A percentile compares a stretch with the other conserved stretches of the same genome.
These are phyloP conservation scores for Magallana angulata DNA, from an alignment of 1,140 invertebrate genomes.

Conservation along the genomic window DNA sequence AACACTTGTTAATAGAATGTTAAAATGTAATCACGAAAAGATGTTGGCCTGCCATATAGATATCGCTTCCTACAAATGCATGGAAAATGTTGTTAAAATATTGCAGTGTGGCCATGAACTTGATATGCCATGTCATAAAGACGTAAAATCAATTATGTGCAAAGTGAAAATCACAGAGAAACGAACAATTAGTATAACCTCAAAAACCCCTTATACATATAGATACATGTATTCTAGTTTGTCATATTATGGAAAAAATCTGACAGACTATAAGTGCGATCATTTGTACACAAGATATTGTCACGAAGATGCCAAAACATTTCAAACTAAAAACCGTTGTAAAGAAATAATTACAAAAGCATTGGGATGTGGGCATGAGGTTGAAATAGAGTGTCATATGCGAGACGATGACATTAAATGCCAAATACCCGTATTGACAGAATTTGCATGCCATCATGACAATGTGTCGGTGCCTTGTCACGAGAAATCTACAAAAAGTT, in stretches of 20 bases:
- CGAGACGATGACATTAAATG: not conserved
- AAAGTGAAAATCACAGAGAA: constrained; percentile 63
- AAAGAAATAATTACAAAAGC: not conserved
- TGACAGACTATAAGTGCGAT: constrained; percentile 82
- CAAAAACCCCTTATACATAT: constrained; percentile 69
- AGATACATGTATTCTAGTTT: constrained; percentile 32
- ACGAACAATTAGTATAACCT: constrained; percentile 70
- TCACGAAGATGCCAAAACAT: not conserved
- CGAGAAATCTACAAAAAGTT: not conserved
- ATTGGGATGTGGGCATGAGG: constrained; percentile 60
- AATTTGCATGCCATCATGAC: not conserved
- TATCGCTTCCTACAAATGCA: constrained; percentile 27
- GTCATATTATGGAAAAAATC: constrained; percentile 79
- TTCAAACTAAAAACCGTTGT: not conserved
- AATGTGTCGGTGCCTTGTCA: not conserved
- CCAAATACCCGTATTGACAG: not conserved
- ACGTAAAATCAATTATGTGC: constrained; percentile 84
- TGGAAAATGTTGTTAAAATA: constrained; percentile 44
- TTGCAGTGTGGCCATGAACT: constrained; percentile 60
- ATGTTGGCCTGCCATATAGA: constrained; percentile 64
- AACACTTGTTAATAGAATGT: not conserved
- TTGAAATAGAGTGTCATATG: constrained; percentile 65
- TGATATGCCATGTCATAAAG: constrained; percentile 71
- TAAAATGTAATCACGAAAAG: constrained; percentile 75
- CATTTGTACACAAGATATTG: constrained; percentile 81